Conservation (phyloP, 1,140 invertebrate species). For the Macrocentrus cingulum region DNA sequence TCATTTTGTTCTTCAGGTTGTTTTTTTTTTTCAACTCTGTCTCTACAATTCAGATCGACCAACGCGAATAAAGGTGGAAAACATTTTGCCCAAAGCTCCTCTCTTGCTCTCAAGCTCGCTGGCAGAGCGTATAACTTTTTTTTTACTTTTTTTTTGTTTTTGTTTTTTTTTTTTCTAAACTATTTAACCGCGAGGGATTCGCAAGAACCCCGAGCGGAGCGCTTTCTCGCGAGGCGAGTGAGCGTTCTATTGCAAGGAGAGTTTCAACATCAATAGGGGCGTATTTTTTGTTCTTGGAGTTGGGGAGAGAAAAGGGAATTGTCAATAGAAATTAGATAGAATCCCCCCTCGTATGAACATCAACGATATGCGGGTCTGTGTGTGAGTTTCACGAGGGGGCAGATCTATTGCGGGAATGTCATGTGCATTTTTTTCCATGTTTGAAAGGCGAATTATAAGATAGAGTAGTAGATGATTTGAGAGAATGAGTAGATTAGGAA, state of each 20-base stretch:
- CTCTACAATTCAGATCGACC: not conserved
- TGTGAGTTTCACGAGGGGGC: not conserved
- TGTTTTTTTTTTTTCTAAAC: not conserved
- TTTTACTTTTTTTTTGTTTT: slow-evolving; percentile 5
- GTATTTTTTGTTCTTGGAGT: not conserved
- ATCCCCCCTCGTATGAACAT: not conserved
- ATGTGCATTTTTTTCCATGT: not conserved
- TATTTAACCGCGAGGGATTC: not conserved
- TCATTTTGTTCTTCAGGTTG: slow-evolving; percentile 1
- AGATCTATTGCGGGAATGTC: not conserved
- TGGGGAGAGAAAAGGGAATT: not conserved
- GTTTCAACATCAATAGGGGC: slow-evolving; percentile 1
- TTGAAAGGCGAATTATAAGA: no score
- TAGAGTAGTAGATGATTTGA: no score
- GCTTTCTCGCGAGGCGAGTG: not conserved
- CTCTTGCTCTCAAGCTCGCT: not conserved
- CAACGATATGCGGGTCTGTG: not conserved
- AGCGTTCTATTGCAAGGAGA: not conserved
- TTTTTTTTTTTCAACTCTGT: not conserved
- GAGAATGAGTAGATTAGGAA: no score
- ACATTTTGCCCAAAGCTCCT: slow-evolving; percentile 4
- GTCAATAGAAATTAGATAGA: slow-evolving; percentile 4
- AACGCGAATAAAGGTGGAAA: slow-evolving; percentile 12
- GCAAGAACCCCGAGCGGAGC: not conserved
- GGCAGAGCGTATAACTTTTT: not conserved